Evolutionary conservation across 2,888 invertebrate genomes (phyloP), one percentile per base, ranked within the genome.

Genomic region (Dermolepida albohirtum): DNA sequence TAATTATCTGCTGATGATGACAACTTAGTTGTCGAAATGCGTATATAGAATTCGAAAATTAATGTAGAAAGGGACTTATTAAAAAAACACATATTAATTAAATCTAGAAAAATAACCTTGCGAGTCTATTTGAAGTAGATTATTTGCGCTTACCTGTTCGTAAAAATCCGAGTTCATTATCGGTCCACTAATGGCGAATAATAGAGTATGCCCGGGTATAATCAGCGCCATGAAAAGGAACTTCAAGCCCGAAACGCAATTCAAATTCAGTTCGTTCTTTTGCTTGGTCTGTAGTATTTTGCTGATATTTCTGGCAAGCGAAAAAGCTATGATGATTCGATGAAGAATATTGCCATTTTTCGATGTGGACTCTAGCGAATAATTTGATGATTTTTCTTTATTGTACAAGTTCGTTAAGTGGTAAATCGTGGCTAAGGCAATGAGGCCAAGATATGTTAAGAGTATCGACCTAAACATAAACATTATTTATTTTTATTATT

Each of bases 161-260:
- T 87, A 88, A 76, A 89, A 91, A 69, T 86, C 85, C 11, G 86
- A 85, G 77, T 92, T 91, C 80, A 88, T 85, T 0, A 90, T 86
- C 0, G 92, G 91, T 59, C 91, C 91, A 75, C 89, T 88, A 16
- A 89, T 86, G 50, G 89, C 85, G 75, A 90, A 92, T 51, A 90
- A 81, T 40, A 90, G 83, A 0, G 89, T 87, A 77, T 92, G 92
- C 0, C 91, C 91, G 40, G 85, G 84, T 5, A 91, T 82, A 54
- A 92, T 90, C 54, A 90, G 85, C 0, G 87, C 72, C 92, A 92
- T 92, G 0, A 90, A 87, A 54, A 91, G 76, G 11, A 89, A 86
- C 76, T 90, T 91, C 43, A 92, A 82, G 5, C 83, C 83, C 68
- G 75, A 79, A 34, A 84, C 84, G 74, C 89, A 89, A 71, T 90